Conservation (phyloP, 2,113 vertebrate genomes). For the Hirundichthys speculiger region DNA sequence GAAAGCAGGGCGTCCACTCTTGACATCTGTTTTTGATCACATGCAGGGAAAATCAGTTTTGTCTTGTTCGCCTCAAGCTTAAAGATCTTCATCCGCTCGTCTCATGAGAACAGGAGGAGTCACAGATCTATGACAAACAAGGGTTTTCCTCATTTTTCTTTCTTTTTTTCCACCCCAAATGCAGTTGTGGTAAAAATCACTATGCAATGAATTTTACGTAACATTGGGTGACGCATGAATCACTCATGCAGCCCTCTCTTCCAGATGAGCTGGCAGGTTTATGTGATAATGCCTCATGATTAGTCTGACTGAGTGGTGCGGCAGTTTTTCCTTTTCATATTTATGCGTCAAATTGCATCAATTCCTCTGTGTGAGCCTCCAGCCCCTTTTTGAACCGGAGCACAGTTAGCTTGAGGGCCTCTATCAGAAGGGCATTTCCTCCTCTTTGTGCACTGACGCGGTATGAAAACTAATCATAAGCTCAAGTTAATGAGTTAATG, state of each 20-base stretch:
- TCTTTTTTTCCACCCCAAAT: background rate
- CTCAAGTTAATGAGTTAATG: background rate
- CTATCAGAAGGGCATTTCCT: slow-evolving; percentile 7
- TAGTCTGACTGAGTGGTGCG: background rate
- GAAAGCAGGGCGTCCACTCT: background rate
- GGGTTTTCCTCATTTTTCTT: background rate
- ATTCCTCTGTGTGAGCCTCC: slow-evolving; percentile 3
- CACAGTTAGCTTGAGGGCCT: background rate
- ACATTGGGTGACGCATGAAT: background rate
- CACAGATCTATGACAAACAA: background rate
- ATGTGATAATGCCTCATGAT: background rate
- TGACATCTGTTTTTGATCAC: slow-evolving; percentile 43
- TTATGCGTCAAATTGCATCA: slow-evolving; percentile 14
- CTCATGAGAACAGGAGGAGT: slow-evolving; percentile 29
- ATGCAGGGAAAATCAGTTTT: slow-evolving; percentile 42
- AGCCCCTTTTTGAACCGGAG: background rate
- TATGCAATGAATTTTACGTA: background rate
- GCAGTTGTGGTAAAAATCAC: background rate
- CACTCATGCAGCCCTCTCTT: background rate
- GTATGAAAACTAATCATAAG: slow-evolving; percentile 1
- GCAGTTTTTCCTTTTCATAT: slow-evolving; percentile 16
- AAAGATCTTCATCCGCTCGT: slow-evolving; percentile 30
- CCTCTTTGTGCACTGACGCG: slow-evolving; percentile 8
- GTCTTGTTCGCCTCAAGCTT: slow-evolving; percentile 26
- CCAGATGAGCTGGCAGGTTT: background rate